Percentiles rank a stretch among this genome's conserved stretches.
Conservation (phyloP, 2,797 vertebrate species). For the Neosilurus mollespiculum region DNA sequence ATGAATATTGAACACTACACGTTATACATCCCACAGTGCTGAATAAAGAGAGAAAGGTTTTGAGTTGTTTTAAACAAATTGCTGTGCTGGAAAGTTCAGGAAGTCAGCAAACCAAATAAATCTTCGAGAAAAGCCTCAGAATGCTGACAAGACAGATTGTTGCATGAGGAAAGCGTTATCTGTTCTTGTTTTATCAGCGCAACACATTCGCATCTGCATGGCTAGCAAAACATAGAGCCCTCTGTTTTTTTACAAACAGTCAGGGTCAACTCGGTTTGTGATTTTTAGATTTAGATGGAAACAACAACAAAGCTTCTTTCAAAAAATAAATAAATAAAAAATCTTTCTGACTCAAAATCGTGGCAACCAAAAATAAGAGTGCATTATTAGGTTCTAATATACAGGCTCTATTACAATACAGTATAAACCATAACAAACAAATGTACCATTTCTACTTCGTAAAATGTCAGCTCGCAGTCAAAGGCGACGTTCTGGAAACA, state of each 20-base stretch:
- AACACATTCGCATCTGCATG: not conserved
- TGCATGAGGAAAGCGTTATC: conserved; percentile 14
- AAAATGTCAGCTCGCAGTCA: not conserved
- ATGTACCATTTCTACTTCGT: not conserved
- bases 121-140: conserved; percentile 6
- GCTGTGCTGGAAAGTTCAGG: conserved; percentile 13
- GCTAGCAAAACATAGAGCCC: conserved; percentile 1
- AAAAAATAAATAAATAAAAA: too few species aligned
- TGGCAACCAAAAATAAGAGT: not conserved
- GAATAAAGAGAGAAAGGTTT: not conserved
- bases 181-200: conserved; percentile 30
- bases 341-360: not conserved
- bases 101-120: conserved; percentile 30
- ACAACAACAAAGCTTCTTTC: too few species aligned
- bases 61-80: conserved; percentile 1
- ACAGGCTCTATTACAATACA: too few species aligned
- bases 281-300: conserved; percentile 11
- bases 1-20: not conserved
- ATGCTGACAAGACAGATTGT: conserved; percentile 8
- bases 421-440: too few species aligned
- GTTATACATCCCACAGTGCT: not conserved
- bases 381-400: not conserved
- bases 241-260: conserved; percentile 5
- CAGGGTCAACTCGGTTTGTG: conserved; percentile 1
- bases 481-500: not conserved